These are phyloP conservation scores for Nothoprocta perdicaria DNA, from an alignment of 2,113 vertebrate genomes.

Conservation along the genomic window DNA sequence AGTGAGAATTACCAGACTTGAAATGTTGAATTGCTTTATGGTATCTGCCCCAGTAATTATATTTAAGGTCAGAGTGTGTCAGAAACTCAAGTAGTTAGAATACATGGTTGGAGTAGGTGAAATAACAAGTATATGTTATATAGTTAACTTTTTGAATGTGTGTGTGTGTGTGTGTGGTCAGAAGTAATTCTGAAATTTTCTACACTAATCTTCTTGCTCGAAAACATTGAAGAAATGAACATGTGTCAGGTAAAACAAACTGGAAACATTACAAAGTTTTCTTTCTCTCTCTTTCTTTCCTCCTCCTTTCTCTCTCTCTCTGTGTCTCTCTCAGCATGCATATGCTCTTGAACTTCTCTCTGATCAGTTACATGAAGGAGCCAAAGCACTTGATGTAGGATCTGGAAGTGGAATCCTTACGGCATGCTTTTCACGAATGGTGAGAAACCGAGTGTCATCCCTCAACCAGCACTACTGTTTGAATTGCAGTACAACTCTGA, in stretches of 20 bases:
- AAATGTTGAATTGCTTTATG: background rate
- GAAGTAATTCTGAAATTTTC: background rate
- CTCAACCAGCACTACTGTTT: background rate
- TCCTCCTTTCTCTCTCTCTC: background rate
- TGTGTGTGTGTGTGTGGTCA: background rate
- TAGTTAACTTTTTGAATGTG: background rate
- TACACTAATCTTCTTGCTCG: background rate
- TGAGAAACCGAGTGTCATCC: conserved; percentile 76
- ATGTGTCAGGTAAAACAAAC: background rate
- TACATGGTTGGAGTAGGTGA: background rate
- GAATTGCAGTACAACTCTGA: background rate
- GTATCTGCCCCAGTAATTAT: background rate
- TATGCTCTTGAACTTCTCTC: conserved; percentile 96
- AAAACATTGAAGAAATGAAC: background rate
- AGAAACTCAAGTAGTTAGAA: background rate
- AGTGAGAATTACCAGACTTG: background rate
- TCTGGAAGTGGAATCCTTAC: conserved; percentile 98
- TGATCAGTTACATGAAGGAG: conserved; percentile 94
- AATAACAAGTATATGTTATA: background rate
- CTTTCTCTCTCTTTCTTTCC: background rate
- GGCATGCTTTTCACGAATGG: conserved; percentile 96
- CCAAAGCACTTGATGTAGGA: conserved; percentile 96
- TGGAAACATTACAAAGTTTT: background rate
- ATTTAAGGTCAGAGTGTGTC: background rate
- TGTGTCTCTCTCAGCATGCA: conserved; percentile 85